Percentiles rank a stretch among this genome's conserved stretches.
Evolutionary conservation across 35 echinoderm and acorn worm genomes (phyloP).

Genomic region (Ophioderma brevispina): DNA sequence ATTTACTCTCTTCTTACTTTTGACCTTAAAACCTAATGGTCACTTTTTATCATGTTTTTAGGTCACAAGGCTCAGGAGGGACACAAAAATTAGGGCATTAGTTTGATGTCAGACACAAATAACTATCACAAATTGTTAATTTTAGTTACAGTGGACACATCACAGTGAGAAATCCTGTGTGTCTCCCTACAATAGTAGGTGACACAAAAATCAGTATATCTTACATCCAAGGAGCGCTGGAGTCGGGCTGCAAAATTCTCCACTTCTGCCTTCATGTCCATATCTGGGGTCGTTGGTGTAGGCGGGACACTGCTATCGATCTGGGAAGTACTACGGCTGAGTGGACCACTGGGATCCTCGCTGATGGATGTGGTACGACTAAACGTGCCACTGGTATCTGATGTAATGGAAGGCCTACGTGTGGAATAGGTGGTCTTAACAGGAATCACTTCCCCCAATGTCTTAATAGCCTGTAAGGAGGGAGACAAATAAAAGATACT

Average conservation of each 20-base stretch:
- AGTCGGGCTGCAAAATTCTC: conserved; percentile 66
- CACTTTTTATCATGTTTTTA: too few relatives aligned
- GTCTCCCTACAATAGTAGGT: too few relatives aligned
- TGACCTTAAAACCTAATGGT: too few relatives aligned
- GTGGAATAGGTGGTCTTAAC: conserved; percentile 39
- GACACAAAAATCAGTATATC: neutral
- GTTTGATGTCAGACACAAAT: too few relatives aligned
- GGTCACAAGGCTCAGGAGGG: too few relatives aligned
- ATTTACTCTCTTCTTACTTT: too few relatives aligned
- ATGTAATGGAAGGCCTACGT: conserved; percentile 59
- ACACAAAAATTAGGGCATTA: too few relatives aligned
- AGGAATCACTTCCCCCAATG: conserved; percentile 62
- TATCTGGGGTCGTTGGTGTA: conserved; percentile 21
- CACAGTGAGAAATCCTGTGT: too few relatives aligned
- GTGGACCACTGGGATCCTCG: conserved; percentile 30
- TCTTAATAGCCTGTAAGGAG: conserved; percentile 42
- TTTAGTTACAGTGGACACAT: too few relatives aligned
- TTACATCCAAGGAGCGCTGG: conserved; percentile 51
- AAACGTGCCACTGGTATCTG: conserved; percentile 49
- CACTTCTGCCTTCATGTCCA: conserved; percentile 50
- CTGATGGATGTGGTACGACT: conserved; percentile 47
- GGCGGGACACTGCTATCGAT: conserved; percentile 14
- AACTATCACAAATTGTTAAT: too few relatives aligned
- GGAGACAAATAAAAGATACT: too few relatives aligned
- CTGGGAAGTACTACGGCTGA: conserved; percentile 2